Evolutionary conservation across 2,113 vertebrate genomes (phyloP), one percentile per base, ranked within the genome.

Genomic region (Neodon shergylaensis): DNA sequence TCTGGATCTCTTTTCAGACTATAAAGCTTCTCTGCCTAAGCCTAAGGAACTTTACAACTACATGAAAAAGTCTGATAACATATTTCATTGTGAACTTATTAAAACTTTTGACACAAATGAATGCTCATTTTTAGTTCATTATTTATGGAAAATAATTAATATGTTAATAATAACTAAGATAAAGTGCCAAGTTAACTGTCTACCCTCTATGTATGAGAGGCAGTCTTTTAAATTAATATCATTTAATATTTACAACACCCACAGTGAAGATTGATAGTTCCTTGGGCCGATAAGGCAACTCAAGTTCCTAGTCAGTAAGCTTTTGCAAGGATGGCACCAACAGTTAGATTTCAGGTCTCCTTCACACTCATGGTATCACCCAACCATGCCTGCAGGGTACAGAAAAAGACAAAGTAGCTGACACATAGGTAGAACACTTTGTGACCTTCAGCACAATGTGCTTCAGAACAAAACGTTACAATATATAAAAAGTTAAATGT

Each of bases 101-200:
- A 72, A 92, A 76, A 12, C 0, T 24, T 92, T 90, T 82, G 36
- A 65, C 42, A 87, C 7, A 76, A 93, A 90, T 72, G 44, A 77
- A 82, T 63, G 65, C 11, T 11, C 12, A 61, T 31, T 52, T 54
- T 81, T 70, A 31, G 10, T 54, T 70, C 70, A 82, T 61, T n/a
- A n/a, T 28, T 31, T 73, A 19, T 36, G 1, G 39, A 28, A 54
- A 92, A 49, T 74, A 84, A 79, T 88, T 22, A 47, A 11, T 77
- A 63, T 79, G 65, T 58, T 68, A 58, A 88, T 78, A 84, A 58
- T 66, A 91, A 93, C 39, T 81, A 47, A 87, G 36, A 87, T 68
- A 88, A 58, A 6, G 28, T 72, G 58, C 70, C 0, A 84, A 66
- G 3, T 73, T 78, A 95, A n/a, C 72, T 78, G 10, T 36, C 54